Conservation (phyloP, 2,888 invertebrate genomes). For the Callosobruchus maculatus region DNA sequence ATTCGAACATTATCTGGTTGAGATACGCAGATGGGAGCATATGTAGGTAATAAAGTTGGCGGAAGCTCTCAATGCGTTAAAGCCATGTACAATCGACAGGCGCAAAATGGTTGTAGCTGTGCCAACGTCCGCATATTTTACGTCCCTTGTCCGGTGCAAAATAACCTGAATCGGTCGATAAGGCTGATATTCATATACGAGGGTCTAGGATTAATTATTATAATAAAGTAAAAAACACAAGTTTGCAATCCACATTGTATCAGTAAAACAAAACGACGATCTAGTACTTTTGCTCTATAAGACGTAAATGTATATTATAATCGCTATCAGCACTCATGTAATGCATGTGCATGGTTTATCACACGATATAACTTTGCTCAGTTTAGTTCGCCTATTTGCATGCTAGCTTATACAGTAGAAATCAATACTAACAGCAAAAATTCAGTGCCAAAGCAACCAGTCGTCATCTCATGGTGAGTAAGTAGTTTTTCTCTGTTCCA, state of each 20-base stretch:
- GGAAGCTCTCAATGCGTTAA: background rate
- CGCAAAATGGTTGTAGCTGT: background rate
- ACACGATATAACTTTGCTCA: background rate
- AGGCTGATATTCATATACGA: background rate
- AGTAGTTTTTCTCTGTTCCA: constrained; percentile 16
- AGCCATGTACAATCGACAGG: background rate
- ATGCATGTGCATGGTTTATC: background rate
- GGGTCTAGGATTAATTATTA: too few species aligned
- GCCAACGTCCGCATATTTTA: background rate
- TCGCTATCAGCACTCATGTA: background rate
- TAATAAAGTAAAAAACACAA: too few species aligned
- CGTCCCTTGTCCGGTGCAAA: background rate
- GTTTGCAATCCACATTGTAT: too few species aligned
- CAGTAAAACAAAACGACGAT: background rate
- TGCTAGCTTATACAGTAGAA: constrained; percentile 5
- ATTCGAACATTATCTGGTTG: background rate
- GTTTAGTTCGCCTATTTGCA: background rate
- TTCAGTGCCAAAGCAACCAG: constrained; percentile 38
- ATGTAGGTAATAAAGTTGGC: background rate
- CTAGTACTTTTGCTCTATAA: background rate
- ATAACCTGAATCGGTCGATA: background rate
- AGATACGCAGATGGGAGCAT: background rate
- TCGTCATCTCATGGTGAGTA: constrained; percentile 31
- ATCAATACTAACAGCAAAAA: constrained; percentile 11
- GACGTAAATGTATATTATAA: background rate